These are phyloP conservation scores for Mormyrus lacerda DNA, from an alignment of 2,113 vertebrate genomes.

Conservation along the genomic window DNA sequence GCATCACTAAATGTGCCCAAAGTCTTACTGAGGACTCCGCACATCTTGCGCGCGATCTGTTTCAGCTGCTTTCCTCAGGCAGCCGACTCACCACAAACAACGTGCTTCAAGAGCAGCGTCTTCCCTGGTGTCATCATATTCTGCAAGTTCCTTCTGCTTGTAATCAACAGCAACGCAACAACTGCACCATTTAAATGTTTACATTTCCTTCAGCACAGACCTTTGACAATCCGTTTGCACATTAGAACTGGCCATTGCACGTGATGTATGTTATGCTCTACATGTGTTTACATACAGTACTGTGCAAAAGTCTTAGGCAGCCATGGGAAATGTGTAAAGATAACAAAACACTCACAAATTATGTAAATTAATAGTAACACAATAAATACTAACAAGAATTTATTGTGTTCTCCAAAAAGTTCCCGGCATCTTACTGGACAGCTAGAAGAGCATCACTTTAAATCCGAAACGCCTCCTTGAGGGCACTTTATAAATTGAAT, in stretches of 20 bases:
- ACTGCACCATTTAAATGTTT: background rate
- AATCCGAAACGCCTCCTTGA: background rate
- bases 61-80: background rate
- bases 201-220: background rate
- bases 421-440: background rate
- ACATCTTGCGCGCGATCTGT: background rate
- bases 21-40: background rate
- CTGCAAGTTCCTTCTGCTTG: background rate
- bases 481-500: background rate
- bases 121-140: background rate
- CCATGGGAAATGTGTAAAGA: background rate
- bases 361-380: background rate
- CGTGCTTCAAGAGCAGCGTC: background rate
- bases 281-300: background rate
- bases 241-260: background rate
- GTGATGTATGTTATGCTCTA: background rate
- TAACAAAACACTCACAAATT: background rate
- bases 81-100: background rate
- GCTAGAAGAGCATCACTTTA: background rate
- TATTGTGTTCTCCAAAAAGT: background rate
- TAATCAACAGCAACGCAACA: background rate
- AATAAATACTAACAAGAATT: background rate
- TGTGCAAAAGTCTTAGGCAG: background rate
- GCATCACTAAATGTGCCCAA: background rate
- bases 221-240: background rate